Evolutionary conservation across 2,797 vertebrate genomes (phyloP), one percentile per base, ranked within the genome.

Genomic region (Liparis tanakae): DNA sequence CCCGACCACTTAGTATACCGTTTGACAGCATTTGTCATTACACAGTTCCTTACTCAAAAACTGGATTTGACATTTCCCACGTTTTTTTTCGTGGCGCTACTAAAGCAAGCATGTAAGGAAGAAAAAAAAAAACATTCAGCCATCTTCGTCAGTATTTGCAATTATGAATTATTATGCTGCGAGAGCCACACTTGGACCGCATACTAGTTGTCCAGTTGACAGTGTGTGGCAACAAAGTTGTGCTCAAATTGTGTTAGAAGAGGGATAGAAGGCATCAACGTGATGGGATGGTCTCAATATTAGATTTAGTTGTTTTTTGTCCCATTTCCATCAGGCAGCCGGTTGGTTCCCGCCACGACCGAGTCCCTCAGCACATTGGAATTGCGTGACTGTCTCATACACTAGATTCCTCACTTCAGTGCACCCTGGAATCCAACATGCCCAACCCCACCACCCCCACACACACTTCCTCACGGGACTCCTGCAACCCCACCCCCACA

Each of bases 351-450:
- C 85, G 78, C 84, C 68, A 46, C 71, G 70, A 82, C 82, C 78
- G 79, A 62, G 73, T 90, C 80, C 82, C 58, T 81, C 70, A 60
- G 81, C 80, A 59, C 84, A 77, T 65, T 85, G 82, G 69, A 83
- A 84, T 84, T 85, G 86, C 37, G 73, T 88, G 89, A 88, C 81
- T 90, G 90, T 85, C 84, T 90, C 85, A 88, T 79, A 87, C 79
- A 77, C 74, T 81, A 73, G 71, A 90, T 91, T 91, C 90, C 80
- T 88, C 88, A 88, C 87, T 83, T 87, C 87, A 86, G 58, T 86
- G 86, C 88, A 85, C 83, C 76, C 80, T 69, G 80, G 82, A 85
- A 87, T 79, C 82, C 79, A 90, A 81, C 86, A 74, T 82, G 67
- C 55, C n/a, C 51, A 78, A 74, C 60, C 73, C 65, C 39, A 73